Percentiles rank a stretch among this genome's conserved stretches.
Evolutionary conservation across 2,113 vertebrate species (phyloP).

Genomic region (Psittacula cyanocephala): DNA sequence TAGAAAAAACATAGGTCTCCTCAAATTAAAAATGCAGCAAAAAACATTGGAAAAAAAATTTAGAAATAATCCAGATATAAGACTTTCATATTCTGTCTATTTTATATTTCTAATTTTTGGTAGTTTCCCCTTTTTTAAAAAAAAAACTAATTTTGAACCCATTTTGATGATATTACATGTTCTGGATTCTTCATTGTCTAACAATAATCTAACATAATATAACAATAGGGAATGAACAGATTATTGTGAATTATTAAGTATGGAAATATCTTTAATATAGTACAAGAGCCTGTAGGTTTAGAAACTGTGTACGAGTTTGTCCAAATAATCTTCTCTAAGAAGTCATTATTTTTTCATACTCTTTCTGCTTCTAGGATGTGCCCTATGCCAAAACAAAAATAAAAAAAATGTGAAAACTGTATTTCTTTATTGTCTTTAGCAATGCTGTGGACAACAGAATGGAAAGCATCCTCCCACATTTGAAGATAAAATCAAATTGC

Average conservation of each 20-base stretch:
- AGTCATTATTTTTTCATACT: background rate
- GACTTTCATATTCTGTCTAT: background rate
- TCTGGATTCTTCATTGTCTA: background rate
- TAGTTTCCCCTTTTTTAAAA: background rate
- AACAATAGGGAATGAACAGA: background rate
- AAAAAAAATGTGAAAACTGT: background rate
- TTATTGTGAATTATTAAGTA: background rate
- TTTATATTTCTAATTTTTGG: background rate
- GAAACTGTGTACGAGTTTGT: background rate
- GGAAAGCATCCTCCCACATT: background rate
- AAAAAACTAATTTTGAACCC: background rate
- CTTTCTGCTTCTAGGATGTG: background rate
- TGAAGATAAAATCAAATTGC: background rate
- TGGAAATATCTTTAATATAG: background rate
- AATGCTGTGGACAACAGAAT: rapidly evolving
- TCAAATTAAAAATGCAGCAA: background rate
- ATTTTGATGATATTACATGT: background rate
- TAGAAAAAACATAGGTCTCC: background rate
- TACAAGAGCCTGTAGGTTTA: background rate
- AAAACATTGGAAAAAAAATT: background rate
- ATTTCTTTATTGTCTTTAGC: background rate
- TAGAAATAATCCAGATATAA: background rate
- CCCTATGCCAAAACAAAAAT: background rate
- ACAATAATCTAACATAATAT: background rate
- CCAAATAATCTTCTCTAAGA: background rate